phyloP scores from a whole-genome alignment of 2,888 invertebrate species.

The Sialis fuliginosa region DNA sequence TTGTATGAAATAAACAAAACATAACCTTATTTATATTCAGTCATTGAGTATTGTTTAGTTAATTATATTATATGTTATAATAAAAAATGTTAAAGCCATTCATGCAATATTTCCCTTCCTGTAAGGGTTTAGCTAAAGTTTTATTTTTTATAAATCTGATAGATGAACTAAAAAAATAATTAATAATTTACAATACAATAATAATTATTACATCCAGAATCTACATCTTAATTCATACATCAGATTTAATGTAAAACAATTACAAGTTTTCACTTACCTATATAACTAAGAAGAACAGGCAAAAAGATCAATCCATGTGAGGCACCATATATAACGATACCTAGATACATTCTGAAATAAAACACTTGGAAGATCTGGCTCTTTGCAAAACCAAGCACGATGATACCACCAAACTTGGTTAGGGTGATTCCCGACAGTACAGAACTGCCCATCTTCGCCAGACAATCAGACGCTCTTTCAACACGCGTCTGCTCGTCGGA shows the following conservation, averaged over 20 bases:
- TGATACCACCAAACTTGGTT: constrained; percentile 94
- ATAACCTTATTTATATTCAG: too few relatives aligned
- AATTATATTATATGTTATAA: too few relatives aligned
- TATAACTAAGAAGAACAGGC: constrained; percentile 91
- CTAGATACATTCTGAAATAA: constrained; percentile 95
- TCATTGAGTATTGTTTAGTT: too few relatives aligned
- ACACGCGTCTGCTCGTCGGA: constrained; percentile 55
- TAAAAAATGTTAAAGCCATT: too few relatives aligned
- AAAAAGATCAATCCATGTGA: constrained; percentile 94
- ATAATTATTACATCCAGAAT: too few relatives aligned
- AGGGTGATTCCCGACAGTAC: constrained; percentile 95
- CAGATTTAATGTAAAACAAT: too few relatives aligned
- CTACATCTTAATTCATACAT: too few relatives aligned
- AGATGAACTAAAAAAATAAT: not conserved
- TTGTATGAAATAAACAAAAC: too few relatives aligned
- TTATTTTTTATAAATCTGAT: too few relatives aligned
- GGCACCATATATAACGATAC: constrained; percentile 92
- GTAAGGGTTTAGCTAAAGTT: too few relatives aligned
- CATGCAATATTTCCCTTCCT: too few relatives aligned
- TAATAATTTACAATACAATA: not conserved
- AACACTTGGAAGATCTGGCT: constrained; percentile 94
- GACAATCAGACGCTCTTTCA: constrained; percentile 62
- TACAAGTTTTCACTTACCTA: constrained; percentile 47
- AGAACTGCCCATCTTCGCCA: constrained; percentile 85
- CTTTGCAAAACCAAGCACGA: constrained; percentile 92